phyloP scores from a whole-genome alignment of 2,888 invertebrate species.

The Melolontha melolontha region DNA sequence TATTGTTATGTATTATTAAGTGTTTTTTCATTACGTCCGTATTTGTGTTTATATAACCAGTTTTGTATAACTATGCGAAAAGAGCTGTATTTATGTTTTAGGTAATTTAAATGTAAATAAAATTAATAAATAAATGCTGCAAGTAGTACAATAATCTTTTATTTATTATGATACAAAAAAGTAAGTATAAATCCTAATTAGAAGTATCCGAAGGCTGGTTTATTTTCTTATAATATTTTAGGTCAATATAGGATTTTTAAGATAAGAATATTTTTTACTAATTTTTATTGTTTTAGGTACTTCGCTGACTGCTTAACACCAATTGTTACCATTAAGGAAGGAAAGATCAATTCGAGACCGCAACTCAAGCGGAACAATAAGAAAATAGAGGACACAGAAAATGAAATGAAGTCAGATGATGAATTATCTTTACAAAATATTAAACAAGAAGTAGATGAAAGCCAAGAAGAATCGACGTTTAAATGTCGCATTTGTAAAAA shows the following conservation, averaged over 20 bases:
- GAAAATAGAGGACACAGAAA: slow-evolving; percentile 5
- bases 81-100: no score
- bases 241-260: neutral
- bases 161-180: no score
- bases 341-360: slow-evolving; percentile 3
- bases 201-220: no score
- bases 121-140: no score
- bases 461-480: slow-evolving; percentile 26
- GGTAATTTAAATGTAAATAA: no score
- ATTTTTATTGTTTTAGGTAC: slow-evolving; percentile 55
- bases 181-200: no score
- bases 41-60: no score
- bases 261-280: slow-evolving; percentile 28
- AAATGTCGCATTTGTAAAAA: slow-evolving; percentile 39
- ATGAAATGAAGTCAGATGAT: neutral
- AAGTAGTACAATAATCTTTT: no score
- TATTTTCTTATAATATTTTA: neutral
- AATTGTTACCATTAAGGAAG: slow-evolving; percentile 59
- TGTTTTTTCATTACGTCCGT: no score
- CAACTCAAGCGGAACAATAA: slow-evolving; percentile 35
- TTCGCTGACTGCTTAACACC: slow-evolving; percentile 59
- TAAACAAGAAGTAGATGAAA: slow-evolving; percentile 37
- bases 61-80: no score
- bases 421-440: neutral
- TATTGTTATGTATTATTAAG: no score